Evolutionary conservation across 2,113 vertebrate genomes (phyloP).

Genomic region (Myodes glareolus): DNA sequence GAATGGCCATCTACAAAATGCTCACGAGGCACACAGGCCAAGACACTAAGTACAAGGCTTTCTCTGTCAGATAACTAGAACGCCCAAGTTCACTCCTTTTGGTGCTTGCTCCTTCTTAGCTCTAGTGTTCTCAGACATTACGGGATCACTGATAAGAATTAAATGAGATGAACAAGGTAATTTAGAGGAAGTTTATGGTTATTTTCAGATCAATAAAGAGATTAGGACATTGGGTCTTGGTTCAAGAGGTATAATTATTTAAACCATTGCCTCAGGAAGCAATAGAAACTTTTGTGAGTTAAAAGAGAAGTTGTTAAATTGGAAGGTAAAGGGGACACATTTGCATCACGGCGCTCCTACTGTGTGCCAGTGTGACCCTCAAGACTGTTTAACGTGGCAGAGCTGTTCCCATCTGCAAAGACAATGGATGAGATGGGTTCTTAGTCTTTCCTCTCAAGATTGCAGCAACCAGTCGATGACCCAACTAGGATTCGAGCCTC

Average conservation of each 20-base stretch:
- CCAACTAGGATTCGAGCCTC: background rate
- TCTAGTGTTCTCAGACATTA: background rate
- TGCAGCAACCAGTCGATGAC: background rate
- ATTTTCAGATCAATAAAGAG: slow-evolving; percentile 53
- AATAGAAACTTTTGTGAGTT: slow-evolving; percentile 45
- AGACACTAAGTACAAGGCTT: background rate
- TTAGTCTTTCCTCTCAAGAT: background rate
- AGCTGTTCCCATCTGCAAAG: background rate
- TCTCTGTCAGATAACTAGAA: slow-evolving; percentile 23
- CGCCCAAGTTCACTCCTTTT: background rate
- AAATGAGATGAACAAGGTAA: background rate
- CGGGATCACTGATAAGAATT: background rate
- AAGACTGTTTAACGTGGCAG: background rate
- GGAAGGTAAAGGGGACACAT: background rate
- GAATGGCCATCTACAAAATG: slow-evolving; percentile 58
- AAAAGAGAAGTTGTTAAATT: slow-evolving; percentile 30
- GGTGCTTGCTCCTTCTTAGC: slow-evolving; percentile 17
- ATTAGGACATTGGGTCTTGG: background rate
- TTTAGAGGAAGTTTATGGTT: slow-evolving; percentile 11
- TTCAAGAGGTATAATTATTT: slow-evolving; percentile 28
- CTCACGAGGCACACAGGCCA: background rate
- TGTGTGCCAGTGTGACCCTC: background rate
- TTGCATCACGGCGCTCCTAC: background rate
- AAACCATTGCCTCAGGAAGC: slow-evolving; percentile 14
- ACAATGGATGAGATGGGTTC: background rate